Base-by-base conservation (phyloP, 1,140 invertebrate genomes). In the Drosophila paulistorum region DNA sequence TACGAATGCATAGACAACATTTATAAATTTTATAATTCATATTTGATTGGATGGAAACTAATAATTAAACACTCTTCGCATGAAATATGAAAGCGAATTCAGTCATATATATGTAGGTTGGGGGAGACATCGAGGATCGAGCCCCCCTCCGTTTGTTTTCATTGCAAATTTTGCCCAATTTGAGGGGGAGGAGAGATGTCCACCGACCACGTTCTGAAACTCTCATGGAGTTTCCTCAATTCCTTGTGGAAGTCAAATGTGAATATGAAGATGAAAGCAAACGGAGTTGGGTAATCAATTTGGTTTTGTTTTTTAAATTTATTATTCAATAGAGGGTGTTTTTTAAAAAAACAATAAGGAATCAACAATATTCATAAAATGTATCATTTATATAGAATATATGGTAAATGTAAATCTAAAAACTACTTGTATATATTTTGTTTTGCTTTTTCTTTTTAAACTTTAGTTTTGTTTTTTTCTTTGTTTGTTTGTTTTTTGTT, bases 311-410 rank as follows among this genome's bases (percentile, higher is more conserved):
- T 61, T 67, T 68, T 69, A 39, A 65, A 64, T 51, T 67, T 71
- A 69, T 79, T 74, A 90, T 77, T 82, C 73, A 72, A 82, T 90
- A 89, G 61, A 48, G 45, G 45, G 45, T 51, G 64, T 84, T 81
- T 89, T 90, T 89, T 81, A 64, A 85, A 78, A 89, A 90, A 89
- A 89, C 84, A 84, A 89, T 87, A 87, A 89, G 84, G 84, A 87
- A 87, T 89, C 84, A 87, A 87, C 84, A 87, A 87, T 87, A 89
- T 89, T 78, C 84, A 87, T 87, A 89, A 87, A 87, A 89, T 89
- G 84, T 87, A 89, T 87, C 84, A 81, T 89, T 51, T 59, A 59
- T 89, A 87, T 87, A 87, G 84, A 87, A 87, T 87, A 87, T 87
- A 87, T 87, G 79, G 78, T 87, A 89, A 89, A 85, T 81, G 66